phyloP scores from a whole-genome alignment of 2,113 vertebrate genomes.

The Parus major region DNA sequence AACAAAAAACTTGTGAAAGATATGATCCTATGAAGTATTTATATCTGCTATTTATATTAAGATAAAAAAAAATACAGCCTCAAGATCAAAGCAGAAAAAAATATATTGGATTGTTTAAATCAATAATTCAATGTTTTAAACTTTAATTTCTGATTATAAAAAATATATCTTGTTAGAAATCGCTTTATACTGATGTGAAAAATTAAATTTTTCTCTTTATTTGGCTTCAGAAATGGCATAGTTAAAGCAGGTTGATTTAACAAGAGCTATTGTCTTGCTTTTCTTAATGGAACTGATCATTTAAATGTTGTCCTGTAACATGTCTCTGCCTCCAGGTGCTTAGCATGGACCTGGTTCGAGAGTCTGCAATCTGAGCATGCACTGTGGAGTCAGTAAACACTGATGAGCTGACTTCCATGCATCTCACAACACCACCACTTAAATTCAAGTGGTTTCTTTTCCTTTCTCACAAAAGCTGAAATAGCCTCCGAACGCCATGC shows the following conservation, averaged over 20 bases:
- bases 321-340: neutral
- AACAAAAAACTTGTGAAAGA: neutral
- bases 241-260: neutral
- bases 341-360: neutral
- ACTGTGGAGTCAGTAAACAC: neutral
- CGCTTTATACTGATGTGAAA: neutral
- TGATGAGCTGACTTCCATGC: neutral
- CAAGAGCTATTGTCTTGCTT: neutral
- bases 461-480: neutral
- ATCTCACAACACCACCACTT: neutral
- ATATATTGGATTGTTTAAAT: neutral
- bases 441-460: neutral
- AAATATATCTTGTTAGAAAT: neutral
- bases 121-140: neutral
- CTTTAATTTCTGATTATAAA: neutral
- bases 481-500: fast-evolving
- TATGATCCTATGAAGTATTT: neutral
- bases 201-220: neutral
- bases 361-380: neutral
- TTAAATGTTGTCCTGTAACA: neutral
- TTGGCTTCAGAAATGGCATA: neutral
- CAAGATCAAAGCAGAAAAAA: neutral
- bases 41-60: neutral
- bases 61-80: neutral
- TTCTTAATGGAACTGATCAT: neutral